Evolutionary conservation across 2,113 vertebrate species (phyloP).

Genomic region (Acrocephalus arundinaceus): DNA sequence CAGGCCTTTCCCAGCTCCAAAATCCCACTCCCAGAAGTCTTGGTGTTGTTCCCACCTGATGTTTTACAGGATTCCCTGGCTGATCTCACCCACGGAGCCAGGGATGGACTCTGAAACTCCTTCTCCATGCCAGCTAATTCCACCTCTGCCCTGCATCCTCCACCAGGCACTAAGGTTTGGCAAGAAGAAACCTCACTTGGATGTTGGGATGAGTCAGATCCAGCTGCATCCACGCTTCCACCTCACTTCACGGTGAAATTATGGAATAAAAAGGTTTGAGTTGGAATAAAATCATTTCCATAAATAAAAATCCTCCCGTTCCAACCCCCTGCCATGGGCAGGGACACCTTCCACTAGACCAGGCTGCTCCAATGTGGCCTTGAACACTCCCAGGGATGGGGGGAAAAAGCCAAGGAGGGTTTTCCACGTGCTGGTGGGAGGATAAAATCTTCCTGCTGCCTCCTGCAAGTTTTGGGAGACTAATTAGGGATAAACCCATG

Average conservation of each 20-base stretch:
- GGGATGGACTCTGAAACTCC: neutral
- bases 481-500: neutral
- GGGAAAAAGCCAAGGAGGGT: neutral
- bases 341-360: neutral
- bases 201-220: neutral
- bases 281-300: neutral
- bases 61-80: too few species aligned
- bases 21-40: neutral
- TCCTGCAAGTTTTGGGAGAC: neutral
- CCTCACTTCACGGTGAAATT: fast-evolving
- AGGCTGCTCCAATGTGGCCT: neutral
- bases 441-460: neutral
- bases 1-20: neutral
- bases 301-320: neutral
- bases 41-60: neutral
- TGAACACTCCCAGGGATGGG: neutral
- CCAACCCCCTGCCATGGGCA: neutral
- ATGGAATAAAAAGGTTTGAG: neutral
- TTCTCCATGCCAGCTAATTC: neutral
- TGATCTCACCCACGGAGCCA: neutral
- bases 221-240: neutral
- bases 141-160: neutral
- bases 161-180: neutral
- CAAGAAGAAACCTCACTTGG: neutral
- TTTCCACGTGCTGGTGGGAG: neutral